Evolutionary conservation across 2,888 invertebrate species (phyloP), one percentile per base, ranked within the genome.

Genomic region (Chrysopilus asiliformis): DNA sequence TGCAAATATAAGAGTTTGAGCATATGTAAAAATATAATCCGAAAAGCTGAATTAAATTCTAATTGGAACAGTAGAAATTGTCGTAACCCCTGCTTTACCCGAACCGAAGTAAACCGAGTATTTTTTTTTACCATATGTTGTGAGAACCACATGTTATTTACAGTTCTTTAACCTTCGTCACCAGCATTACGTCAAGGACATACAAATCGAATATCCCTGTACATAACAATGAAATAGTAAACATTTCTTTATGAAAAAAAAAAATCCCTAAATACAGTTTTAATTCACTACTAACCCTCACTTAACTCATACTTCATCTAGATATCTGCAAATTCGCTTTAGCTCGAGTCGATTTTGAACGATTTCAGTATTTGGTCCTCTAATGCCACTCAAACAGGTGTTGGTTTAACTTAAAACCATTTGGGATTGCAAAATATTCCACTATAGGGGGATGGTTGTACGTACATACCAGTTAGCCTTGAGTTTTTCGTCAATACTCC

Each of bases 141-240:
- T 40, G 54, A 60, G 58, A 59, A 60, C 58, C 58, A 58, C 58
- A 59, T 60, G 58, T 58, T 59, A 60, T 58, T 53, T 54, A 59
- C 60, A 60, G 55, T 54, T 51, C 58, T 57, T 58, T 36, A n/a
- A 20, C 13, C 7, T 31, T 31, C 31, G 8, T 29, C 29, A 17
- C 10, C 31, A 31, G 20, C 12, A 8, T 18, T n/a, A 3, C 14
- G 31, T 18, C 25, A 12, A 13, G 7, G 25, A 33, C 33, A 10
- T n/a, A 15, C 15, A 25, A 26, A 7, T 29, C 29, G 16, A 31
- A 12, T 4, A 18, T 12, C 20, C 8, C 31, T 12, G 14, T 6
- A 26, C 26, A 26, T 12, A 10, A 26, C 32, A 18, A 12, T 16
- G 26, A 27, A 12, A 25, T 30, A 30, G 24, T 36, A 24, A n/a